Evolutionary conservation across 2,888 invertebrate genomes (phyloP), one percentile per base, ranked within the genome.

Genomic region (Cheilosia pagana): DNA sequence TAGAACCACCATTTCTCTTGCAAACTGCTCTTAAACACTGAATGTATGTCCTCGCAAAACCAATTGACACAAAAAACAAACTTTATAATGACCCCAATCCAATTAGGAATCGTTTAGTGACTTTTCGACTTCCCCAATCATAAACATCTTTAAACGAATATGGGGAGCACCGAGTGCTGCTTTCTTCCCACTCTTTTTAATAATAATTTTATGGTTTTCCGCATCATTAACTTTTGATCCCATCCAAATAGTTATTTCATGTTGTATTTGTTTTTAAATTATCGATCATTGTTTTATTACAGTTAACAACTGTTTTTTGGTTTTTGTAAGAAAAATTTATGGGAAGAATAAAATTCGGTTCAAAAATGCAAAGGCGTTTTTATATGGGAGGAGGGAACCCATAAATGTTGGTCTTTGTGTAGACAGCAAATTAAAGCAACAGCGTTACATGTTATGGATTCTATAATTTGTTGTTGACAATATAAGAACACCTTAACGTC

Each of bases 181-280:
- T 50, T 52, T 5, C 50, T 50, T 60, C 71, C 72, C 68, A 81
- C 74, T 68, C 62, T 50, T 31, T 43, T 45, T 53, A 57, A 35
- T 81, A 81, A 81, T 75, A 75, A 81, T 81, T 75, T 75, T 41
- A 81, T 75, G 62, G 75, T 45, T 67, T 60, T 81, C 55, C 74
- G 60, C 75, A 39, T 81, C 81, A 70, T 81, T 81, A 75, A 35
- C 4, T 68, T 76, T 67, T 43, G 25, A 68, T 50, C 55, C 60
- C 59, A 67, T 48, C 23, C 50, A 59, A 16, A 14, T 50, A 53
- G 21, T 41, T 16, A 67, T 48, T 45, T 16, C 35, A 60, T 72
- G 43, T 52, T 76, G 14, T 65, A 62, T 70, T 60, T 43, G 60
- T 60, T 75, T 57, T 75, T 52, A 41, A 55, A 68, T 12, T 55